Conservation (phyloP, 2,113 vertebrate genomes). For the Callospermophilus lateralis region DNA sequence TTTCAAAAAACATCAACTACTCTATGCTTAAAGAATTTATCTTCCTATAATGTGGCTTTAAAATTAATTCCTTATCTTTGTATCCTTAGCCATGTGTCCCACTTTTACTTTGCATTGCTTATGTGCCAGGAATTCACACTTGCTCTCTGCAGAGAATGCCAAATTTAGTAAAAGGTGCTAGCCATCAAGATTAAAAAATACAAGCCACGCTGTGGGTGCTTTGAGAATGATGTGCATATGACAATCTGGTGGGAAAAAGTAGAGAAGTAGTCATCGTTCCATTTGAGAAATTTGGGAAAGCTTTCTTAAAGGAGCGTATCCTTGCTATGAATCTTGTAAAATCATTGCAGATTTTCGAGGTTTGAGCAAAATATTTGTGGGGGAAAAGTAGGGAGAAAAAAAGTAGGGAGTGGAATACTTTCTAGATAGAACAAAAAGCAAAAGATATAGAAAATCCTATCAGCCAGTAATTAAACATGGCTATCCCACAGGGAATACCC, state of each 20-base stretch:
- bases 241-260: neutral
- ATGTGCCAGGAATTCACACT: constrained; percentile 24
- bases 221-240: neutral
- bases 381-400: neutral
- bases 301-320: neutral
- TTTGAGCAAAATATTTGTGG: constrained; percentile 22
- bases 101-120: constrained; percentile 43
- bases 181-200: constrained; percentile 15
- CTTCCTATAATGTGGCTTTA: neutral
- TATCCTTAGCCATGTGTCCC: neutral
- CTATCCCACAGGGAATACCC: neutral
- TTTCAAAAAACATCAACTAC: constrained; percentile 1
- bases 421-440: neutral
- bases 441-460: neutral
- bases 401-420: neutral
- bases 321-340: neutral
- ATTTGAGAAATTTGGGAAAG: constrained; percentile 28
- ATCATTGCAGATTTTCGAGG: neutral
- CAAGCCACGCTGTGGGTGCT: neutral
- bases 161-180: constrained; percentile 17
- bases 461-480: neutral
- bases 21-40: neutral
- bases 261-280: neutral
- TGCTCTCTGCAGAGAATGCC: constrained; percentile 17
- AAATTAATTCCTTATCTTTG: constrained; percentile 45